Conservation (phyloP, 2,797 vertebrate genomes). For the Rostrhamus sociabilis region DNA sequence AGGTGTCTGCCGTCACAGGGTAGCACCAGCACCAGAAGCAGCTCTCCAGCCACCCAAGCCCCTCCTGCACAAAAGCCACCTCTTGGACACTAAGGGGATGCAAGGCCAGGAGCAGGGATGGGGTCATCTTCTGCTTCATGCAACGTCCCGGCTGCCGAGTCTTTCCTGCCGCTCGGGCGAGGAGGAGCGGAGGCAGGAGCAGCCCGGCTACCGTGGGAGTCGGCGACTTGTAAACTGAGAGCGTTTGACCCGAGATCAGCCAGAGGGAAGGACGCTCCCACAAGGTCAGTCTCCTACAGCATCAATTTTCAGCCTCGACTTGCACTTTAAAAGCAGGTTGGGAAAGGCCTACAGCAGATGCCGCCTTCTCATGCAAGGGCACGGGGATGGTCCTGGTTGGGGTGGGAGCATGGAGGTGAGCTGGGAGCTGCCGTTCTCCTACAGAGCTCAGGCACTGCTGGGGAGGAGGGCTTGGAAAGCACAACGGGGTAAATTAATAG, state of each 20-base stretch:
- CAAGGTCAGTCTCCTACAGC: slow-evolving; percentile 1
- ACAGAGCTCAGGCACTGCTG: neutral
- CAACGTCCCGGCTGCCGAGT: neutral
- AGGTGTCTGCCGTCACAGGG: neutral
- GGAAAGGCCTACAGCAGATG: neutral
- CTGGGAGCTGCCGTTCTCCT: neutral
- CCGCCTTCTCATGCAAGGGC: neutral
- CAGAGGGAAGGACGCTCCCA: neutral
- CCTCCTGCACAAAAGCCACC: neutral
- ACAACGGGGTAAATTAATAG: neutral
- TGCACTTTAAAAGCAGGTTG: neutral
- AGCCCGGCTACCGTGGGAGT: neutral
- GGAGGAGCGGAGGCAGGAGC: neutral
- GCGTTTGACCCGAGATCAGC: neutral
- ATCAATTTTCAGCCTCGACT: neutral
- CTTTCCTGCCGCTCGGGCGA: fast-evolving
- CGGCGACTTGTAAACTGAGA: neutral
- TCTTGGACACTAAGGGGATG: neutral
- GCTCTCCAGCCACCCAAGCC: neutral
- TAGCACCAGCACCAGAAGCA: neutral
- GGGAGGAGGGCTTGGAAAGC: neutral
- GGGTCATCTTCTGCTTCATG: neutral
- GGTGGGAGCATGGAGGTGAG: neutral
- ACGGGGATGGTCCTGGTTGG: neutral
- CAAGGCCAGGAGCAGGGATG: neutral